Base-by-base conservation (phyloP, 2,888 invertebrate species). In the Caenorhabditis virilis region DNA sequence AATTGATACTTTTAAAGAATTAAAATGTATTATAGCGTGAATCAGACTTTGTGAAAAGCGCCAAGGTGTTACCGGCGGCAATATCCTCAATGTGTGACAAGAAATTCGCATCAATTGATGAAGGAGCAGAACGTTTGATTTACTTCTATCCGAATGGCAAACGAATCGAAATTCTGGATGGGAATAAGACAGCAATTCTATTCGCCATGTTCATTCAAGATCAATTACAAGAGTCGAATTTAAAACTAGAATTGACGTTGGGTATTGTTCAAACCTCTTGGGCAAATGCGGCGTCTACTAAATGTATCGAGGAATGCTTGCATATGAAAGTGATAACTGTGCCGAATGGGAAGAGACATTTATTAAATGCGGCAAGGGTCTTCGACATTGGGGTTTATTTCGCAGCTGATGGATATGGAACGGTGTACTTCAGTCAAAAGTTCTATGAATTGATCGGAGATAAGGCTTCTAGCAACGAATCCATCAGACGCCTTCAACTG, bases 361-460 rank as follows among this genome's bases (percentile, higher is more conserved):
- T 99, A 22, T 97, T 98, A 83, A 91, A 91, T 82, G 91, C 91
- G 82, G 97, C 97, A 0, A 82, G 89, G 35, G 88, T 91, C 53
- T 95, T 89, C 86, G 95, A 98, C 83, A 89, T 98, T 77, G 97
- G 97, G 2, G 89, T 99, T 4, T 99, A 98, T 85, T 99, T 99
- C 85, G 98, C 98, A 76, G 97, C 98, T 0, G 99, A 98, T 85
- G 98, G 98, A 0, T 98, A 98, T 86, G 98, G 98, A 15, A 98
- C 97, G 0, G 90, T 86, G 20, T 55, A 67, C 25, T 80, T 82
- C 72, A 73, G 76, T 27, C 53, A 65, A 6, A 61, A 66, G 9
- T 78, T 81, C 60, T 52, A 75, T 27, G 13, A 61, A 1, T 43
- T 54, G 20, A 54, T 79, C 39, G 25, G 63, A 16, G 53, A 45